Conservation (phyloP, 2,888 invertebrate genomes). For the Nebria salina region DNA sequence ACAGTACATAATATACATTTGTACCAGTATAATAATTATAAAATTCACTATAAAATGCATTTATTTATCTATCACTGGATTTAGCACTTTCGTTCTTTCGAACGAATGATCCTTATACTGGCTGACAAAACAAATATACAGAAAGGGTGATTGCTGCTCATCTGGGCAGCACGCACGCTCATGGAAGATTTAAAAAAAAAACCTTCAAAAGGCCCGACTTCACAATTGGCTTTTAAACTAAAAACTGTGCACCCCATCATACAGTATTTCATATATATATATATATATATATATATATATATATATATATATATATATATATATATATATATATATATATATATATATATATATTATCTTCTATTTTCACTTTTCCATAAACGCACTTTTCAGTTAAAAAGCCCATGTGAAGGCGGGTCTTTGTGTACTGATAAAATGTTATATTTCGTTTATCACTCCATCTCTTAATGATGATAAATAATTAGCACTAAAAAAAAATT, state of each 20-base stretch:
- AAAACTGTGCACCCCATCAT: neutral
- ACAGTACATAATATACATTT: constrained; percentile 9
- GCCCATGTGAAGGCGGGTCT: neutral
- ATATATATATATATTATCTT: too few species aligned
- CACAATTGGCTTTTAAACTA: neutral
- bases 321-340: neutral
- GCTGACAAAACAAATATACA: neutral
- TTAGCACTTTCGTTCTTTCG: neutral
- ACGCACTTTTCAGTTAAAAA: neutral
- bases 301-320: neutral
- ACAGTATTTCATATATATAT: neutral
- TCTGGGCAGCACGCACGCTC: neutral
- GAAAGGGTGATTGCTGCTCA: neutral
- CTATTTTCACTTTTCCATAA: neutral
- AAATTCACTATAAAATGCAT: neutral
- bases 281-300: too few species aligned
- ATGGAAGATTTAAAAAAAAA: neutral
- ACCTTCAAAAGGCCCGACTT: neutral
- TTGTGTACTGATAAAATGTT: constrained; percentile 40
- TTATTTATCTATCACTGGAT: constrained; percentile 11
- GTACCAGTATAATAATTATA: neutral
- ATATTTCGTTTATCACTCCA: constrained; percentile 45
- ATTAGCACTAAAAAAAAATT: constrained; percentile 47
- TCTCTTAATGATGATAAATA: constrained; percentile 39
- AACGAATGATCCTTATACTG: neutral